Conservation (phyloP, 2,113 vertebrate species). For the Tetrao urogallus region DNA sequence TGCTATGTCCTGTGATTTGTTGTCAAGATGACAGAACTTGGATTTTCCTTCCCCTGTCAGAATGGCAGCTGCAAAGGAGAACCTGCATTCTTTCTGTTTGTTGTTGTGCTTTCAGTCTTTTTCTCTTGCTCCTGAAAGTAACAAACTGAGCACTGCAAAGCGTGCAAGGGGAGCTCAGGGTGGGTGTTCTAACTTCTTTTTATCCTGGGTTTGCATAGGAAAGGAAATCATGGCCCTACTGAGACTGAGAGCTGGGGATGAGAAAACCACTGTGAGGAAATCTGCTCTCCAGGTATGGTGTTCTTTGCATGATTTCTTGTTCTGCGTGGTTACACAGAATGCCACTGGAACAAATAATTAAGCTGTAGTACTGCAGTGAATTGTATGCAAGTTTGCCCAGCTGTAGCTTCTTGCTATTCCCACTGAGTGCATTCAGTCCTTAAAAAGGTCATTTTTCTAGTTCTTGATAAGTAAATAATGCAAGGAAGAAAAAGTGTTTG, state of each 20-base stretch:
- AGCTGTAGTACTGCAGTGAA: not conserved
- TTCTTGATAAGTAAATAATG: constrained; percentile 35
- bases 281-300: constrained; percentile 89
- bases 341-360: not conserved
- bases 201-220: constrained; percentile 61
- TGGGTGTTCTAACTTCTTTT: not conserved
- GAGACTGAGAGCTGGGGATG: constrained; percentile 80
- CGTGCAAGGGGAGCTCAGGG: not conserved
- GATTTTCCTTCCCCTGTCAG: not conserved
- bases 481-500: constrained; percentile 33
- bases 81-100: not conserved
- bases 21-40: not conserved
- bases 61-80: not conserved
- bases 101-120: not conserved
- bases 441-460: not conserved
- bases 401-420: constrained; percentile 19
- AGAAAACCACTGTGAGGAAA: constrained; percentile 90
- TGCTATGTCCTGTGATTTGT: not conserved
- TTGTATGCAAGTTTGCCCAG: not conserved
- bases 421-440: not conserved
- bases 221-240: constrained; percentile 83
- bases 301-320: not conserved
- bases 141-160: not conserved
- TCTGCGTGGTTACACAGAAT: not conserved
- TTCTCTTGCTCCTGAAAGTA: not conserved